phyloP scores from a whole-genome alignment of 2,113 vertebrate species.

The Furnarius figulus region DNA sequence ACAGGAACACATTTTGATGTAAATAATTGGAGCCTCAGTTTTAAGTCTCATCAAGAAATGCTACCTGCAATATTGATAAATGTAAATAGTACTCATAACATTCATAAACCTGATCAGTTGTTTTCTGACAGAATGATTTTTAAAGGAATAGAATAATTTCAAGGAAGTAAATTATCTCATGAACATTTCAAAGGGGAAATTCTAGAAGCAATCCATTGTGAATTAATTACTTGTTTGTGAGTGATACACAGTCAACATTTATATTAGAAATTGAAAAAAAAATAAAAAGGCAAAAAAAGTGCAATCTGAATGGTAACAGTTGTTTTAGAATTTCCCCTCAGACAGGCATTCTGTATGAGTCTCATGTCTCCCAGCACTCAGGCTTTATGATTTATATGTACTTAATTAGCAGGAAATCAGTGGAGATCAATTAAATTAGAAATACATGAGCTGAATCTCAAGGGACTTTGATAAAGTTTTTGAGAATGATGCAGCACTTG shows the following conservation, averaged over 20 bases:
- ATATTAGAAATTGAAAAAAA: neutral
- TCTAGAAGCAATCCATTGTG: neutral
- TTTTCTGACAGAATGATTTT: neutral
- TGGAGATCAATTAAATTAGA: neutral
- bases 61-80: neutral
- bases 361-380: neutral
- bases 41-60: neutral
- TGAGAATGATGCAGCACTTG: neutral
- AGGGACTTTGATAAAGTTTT: neutral
- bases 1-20: neutral
- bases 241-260: neutral
- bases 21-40: neutral
- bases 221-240: neutral
- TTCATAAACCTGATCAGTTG: neutral
- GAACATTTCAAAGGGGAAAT: neutral
- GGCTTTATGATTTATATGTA: neutral
- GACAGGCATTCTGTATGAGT: neutral
- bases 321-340: neutral
- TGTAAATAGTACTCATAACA: neutral
- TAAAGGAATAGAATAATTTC: neutral
- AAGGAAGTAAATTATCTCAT: neutral
- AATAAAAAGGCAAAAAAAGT: neutral
- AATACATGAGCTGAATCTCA: neutral
- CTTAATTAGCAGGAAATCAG: neutral
- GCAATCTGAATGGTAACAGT: neutral